Percentiles rank a stretch among this genome's conserved stretches.
Evolutionary conservation across 2,113 vertebrate genomes (phyloP).

Genomic region (Forbesichthys papilliferus): DNA sequence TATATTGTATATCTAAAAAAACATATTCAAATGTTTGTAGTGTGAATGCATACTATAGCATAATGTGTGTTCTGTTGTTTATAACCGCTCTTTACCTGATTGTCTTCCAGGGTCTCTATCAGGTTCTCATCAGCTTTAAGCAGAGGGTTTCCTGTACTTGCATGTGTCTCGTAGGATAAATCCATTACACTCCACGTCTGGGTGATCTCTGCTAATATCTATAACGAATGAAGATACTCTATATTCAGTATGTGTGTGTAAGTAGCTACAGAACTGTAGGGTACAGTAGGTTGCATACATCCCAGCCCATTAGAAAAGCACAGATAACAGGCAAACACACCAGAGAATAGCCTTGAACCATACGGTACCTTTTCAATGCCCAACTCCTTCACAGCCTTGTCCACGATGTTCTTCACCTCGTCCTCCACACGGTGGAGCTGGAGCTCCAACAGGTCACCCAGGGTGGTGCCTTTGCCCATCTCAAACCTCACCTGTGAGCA

Average conservation of each 20-base stretch:
- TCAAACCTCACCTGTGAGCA: conserved; percentile 72
- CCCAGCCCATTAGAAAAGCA: not conserved
- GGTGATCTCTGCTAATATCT: conserved; percentile 77
- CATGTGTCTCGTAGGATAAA: conserved; percentile 71
- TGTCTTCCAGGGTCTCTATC: conserved; percentile 81
- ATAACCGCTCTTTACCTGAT: conserved; percentile 59
- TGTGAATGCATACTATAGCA: too few relatives aligned
- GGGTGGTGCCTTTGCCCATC: conserved; percentile 69
- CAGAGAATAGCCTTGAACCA: not conserved
- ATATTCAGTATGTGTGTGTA: not conserved
- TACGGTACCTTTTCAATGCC: conserved; percentile 72
- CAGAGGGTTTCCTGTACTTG: conserved; percentile 64
- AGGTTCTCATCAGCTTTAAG: conserved; percentile 80
- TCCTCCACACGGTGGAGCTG: conserved; percentile 78
- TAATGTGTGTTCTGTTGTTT: too few relatives aligned
- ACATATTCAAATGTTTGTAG: too few relatives aligned
- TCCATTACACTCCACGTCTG: conserved; percentile 73
- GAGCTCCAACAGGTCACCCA: conserved; percentile 75
- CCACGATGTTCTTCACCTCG: conserved; percentile 80
- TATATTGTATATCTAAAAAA: too few relatives aligned
- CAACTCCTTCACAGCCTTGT: conserved; percentile 81
- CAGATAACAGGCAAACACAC: not conserved
- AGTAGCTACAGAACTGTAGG: too few relatives aligned
- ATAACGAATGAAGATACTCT: not conserved
- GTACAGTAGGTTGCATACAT: not conserved